Conservation (phyloP, 2,888 invertebrate genomes). For the Xiphydria camelus region DNA sequence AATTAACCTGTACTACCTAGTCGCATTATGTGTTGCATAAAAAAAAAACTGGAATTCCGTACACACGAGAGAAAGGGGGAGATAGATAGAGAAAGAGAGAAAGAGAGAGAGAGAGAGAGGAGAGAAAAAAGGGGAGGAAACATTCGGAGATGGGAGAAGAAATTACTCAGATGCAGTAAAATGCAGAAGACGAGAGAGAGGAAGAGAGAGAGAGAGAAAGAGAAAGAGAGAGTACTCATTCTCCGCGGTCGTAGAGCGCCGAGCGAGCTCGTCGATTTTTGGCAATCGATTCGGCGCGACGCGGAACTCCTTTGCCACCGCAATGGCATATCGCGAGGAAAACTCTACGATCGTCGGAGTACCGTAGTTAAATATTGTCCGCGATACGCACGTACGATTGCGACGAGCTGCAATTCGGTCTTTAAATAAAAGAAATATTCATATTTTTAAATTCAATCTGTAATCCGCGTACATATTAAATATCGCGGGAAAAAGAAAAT, state of each 20-base stretch:
- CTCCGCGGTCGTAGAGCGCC: constrained; percentile 33
- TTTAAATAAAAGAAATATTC: too few species aligned
- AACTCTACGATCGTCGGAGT: constrained; percentile 35
- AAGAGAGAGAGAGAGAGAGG: constrained; percentile 24
- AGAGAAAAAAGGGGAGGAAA: constrained; percentile 26
- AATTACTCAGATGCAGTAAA: constrained; percentile 8
- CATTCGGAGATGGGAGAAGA: constrained; percentile 27
- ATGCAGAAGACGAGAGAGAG: constrained; percentile 4
- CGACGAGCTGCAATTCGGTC: too few species aligned
- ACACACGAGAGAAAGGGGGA: constrained; percentile 31
- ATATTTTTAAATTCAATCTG: too few species aligned
- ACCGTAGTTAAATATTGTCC: constrained; percentile 33
- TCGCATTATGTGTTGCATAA: constrained; percentile 58
- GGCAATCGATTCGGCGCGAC: constrained; percentile 16
- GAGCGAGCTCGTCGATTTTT: constrained; percentile 29
- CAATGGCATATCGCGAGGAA: background rate
- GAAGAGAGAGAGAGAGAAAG: constrained; percentile 9
- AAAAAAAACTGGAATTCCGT: constrained; percentile 23
- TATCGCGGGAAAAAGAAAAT: background rate
- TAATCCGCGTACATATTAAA: background rate
- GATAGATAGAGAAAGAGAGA: constrained; percentile 38
- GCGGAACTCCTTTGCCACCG: background rate
- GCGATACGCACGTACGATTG: constrained; percentile 1
- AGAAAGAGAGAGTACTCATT: constrained; percentile 21
- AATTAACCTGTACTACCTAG: constrained; percentile 58